phyloP scores from a whole-genome alignment of 2,888 invertebrate species.

The Spodoptera exigua region DNA sequence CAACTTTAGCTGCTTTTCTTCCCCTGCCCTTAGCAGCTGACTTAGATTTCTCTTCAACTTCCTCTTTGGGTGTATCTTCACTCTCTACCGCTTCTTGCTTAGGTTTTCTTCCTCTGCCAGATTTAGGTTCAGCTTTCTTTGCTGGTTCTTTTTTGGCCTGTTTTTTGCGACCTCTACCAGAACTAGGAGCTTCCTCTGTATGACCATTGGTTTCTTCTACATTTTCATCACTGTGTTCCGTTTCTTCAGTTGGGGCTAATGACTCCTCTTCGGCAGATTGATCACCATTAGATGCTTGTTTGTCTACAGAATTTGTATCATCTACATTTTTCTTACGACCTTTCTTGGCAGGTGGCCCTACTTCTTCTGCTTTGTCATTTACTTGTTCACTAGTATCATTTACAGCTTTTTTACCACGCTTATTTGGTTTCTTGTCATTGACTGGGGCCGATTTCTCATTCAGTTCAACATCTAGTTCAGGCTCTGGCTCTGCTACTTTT shows the following conservation, averaged over 20 bases:
- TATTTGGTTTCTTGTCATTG: constrained; percentile 66
- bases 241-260: constrained; percentile 61
- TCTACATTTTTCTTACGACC: constrained; percentile 77
- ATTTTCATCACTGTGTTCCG: constrained; percentile 67
- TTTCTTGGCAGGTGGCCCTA: constrained; percentile 73
- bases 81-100: constrained; percentile 68
- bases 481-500: constrained; percentile 66
- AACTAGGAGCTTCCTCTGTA: constrained; percentile 61
- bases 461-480: constrained; percentile 58
- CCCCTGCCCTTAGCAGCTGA: constrained; percentile 71
- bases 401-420: constrained; percentile 76
- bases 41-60: constrained; percentile 74
- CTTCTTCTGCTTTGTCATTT: constrained; percentile 69
- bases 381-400: constrained; percentile 62
- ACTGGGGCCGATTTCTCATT: constrained; percentile 55
- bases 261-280: constrained; percentile 72
- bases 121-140: constrained; percentile 67
- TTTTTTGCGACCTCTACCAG: constrained; percentile 77
- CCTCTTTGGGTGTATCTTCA: constrained; percentile 58
- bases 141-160: constrained; percentile 74
- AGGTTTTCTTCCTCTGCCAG: constrained; percentile 71
- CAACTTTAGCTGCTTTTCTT: constrained; percentile 71
- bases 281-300: constrained; percentile 67
- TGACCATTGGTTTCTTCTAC: constrained; percentile 71
- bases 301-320: constrained; percentile 65